A percentile compares a stretch with the other conserved stretches of the same genome.
phyloP scores from a whole-genome alignment of 2,797 vertebrate genomes.

The Craterocephalus amniculus region DNA sequence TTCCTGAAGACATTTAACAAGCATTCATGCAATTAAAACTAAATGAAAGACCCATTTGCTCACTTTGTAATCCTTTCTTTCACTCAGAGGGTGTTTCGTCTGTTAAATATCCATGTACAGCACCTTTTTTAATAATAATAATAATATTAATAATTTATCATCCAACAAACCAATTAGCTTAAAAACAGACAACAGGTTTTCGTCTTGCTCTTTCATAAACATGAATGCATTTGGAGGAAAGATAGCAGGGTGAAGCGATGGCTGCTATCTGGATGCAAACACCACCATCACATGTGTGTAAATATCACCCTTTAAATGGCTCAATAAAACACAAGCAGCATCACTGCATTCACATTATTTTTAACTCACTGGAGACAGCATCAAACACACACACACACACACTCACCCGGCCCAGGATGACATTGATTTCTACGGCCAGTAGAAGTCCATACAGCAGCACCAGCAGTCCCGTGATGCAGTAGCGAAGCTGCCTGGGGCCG shows the following conservation, averaged over 20 bases:
- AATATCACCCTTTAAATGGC: not conserved
- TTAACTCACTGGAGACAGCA: not conserved
- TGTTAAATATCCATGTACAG: no score
- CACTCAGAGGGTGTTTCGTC: no score
- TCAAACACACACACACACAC: not conserved
- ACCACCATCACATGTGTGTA: not conserved
- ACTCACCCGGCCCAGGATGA: constrained; percentile 94
- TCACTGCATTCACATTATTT: constrained; percentile 9
- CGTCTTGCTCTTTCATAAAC: not conserved
- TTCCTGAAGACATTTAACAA: no score
- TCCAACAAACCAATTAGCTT: no score
- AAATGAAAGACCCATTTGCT: no score
- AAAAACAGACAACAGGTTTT: not conserved
- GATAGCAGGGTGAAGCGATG: not conserved
- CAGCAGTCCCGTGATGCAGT: constrained; percentile 94
- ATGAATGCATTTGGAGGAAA: not conserved
- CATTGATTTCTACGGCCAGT: constrained; percentile 94
- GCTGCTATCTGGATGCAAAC: not conserved
- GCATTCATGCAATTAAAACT: no score
- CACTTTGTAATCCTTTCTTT: no score
- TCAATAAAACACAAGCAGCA: constrained; percentile 5
- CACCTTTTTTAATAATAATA: no score
- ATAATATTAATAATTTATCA: no score
- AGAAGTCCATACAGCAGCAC: constrained; percentile 92
- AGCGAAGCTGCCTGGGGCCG: constrained; percentile 92